Conservation (phyloP, 2,113 vertebrate genomes). For the Lipophrys pholis region DNA sequence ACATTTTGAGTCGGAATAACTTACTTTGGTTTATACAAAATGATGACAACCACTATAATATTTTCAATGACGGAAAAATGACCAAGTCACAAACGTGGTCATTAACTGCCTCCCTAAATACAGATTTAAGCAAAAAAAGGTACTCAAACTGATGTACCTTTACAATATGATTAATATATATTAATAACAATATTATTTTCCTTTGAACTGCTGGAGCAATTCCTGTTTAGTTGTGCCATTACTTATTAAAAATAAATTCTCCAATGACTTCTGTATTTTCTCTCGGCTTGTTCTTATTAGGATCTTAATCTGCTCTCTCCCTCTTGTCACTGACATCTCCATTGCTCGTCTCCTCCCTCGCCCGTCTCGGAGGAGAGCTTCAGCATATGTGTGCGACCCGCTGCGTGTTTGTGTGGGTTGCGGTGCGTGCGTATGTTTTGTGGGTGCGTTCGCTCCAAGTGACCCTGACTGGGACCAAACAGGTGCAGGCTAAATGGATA, state of each 20-base stretch:
- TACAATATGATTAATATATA: too few relatives aligned
- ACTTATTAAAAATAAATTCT: neutral
- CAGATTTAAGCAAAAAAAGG: too few relatives aligned
- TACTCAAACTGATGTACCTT: too few relatives aligned
- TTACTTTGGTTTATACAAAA: too few relatives aligned
- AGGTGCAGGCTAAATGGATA: slow-evolving; percentile 99
- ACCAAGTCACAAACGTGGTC: too few relatives aligned
- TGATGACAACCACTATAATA: too few relatives aligned
- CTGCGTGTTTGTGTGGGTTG: slow-evolving; percentile 30
- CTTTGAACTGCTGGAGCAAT: too few relatives aligned
- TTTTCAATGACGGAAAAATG: too few relatives aligned
- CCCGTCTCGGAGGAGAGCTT: slow-evolving; percentile 56
- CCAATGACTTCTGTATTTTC: neutral
- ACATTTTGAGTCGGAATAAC: too few relatives aligned
- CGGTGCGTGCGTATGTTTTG: slow-evolving; percentile 84
- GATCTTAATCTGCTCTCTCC: slow-evolving; percentile 47
- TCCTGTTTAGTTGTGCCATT: too few relatives aligned
- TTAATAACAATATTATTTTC: too few relatives aligned
- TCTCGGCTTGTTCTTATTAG: slow-evolving; percentile 16
- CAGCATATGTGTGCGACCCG: slow-evolving; percentile 68
- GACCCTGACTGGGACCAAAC: slow-evolving; percentile 95
- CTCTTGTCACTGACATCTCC: slow-evolving; percentile 65
- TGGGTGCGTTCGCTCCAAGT: slow-evolving; percentile 85
- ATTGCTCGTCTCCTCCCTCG: slow-evolving; percentile 57
- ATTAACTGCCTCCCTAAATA: too few relatives aligned